Evolutionary conservation across 2,113 vertebrate genomes (phyloP).

Genomic region (Catharus bicknelli): DNA sequence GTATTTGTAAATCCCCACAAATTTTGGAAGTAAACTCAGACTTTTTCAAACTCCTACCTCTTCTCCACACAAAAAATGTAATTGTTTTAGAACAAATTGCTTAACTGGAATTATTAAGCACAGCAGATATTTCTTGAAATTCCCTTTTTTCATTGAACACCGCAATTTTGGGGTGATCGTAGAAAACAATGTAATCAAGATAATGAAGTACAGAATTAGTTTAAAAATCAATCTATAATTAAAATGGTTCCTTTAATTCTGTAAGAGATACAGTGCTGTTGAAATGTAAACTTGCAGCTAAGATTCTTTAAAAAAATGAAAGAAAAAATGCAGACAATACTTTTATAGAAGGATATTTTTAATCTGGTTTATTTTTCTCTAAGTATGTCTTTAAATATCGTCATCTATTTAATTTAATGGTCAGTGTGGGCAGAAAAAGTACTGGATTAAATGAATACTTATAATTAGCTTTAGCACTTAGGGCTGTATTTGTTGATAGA

Average conservation of each 20-base stretch:
- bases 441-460: not conserved
- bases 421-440: not conserved
- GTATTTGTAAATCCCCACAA: not conserved
- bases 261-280: not conserved
- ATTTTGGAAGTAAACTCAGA: not conserved
- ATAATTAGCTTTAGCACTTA: not conserved
- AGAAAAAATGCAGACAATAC: not conserved
- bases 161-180: constrained; percentile 5
- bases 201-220: constrained; percentile 37
- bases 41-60: not conserved
- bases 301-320: not conserved
- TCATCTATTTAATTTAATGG: not conserved
- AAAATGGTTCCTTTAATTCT: not conserved
- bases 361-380: not conserved
- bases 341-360: not conserved
- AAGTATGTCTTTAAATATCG: not conserved
- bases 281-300: not conserved
- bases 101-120: not conserved
- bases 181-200: constrained; percentile 63
- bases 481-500: not conserved
- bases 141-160: not conserved
- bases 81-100: not conserved
- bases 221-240: constrained; percentile 47
- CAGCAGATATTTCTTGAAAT: not conserved
- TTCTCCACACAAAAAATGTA: not conserved